Evolutionary conservation across 2,797 vertebrate species (phyloP), one percentile per base, ranked within the genome.

Genomic region (Phrynocephalus forsythii): DNA sequence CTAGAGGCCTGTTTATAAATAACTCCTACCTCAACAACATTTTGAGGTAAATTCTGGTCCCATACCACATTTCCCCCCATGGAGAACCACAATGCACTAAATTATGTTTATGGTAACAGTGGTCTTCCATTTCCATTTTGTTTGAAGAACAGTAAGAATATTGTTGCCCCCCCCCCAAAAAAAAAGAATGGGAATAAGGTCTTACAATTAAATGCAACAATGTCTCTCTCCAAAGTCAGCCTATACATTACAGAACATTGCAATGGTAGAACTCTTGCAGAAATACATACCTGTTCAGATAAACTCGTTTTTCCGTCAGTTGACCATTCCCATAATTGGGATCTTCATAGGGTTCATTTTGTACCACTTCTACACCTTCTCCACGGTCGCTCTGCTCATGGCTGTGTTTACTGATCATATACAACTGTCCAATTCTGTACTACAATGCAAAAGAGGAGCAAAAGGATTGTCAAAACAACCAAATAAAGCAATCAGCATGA

Each of bases 391-490:
- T 99, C 96, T 99, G 98, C 86, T 99, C 98, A 38, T 99, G 97
- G 94, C 98, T 99, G 94, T 99, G 99, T 91, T 99, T 99, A 95
- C 98, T 99, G 97, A 99, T 99, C 98, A 99, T 99, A 89, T 99
- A 99, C 94, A 99, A 97, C 95, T 99, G 99, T 72, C 99, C 99
- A 30, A 99, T 98, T 94, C 97, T 98, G 96, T 99, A 99, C 98
- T 99, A 94, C 88, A 97, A 91, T 93, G 90, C 88, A 95, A 93
- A 94, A 88, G 76, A 88, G 91, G 89, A 86, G 66, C 26, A 76
- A 67, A 86, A 3, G 1, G 22, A 5, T 96, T 83, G 24, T 0
- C 24, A 3, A 60, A 20, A 10, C 26, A 9, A 56, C 0, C 0
- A 0, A 18, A 48, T 69, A 83, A 86, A 67, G 60, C 60, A 67